These are phyloP conservation scores for Bruchidius siliquastri DNA, from an alignment of 2,888 invertebrate genomes.

Conservation along the genomic window DNA sequence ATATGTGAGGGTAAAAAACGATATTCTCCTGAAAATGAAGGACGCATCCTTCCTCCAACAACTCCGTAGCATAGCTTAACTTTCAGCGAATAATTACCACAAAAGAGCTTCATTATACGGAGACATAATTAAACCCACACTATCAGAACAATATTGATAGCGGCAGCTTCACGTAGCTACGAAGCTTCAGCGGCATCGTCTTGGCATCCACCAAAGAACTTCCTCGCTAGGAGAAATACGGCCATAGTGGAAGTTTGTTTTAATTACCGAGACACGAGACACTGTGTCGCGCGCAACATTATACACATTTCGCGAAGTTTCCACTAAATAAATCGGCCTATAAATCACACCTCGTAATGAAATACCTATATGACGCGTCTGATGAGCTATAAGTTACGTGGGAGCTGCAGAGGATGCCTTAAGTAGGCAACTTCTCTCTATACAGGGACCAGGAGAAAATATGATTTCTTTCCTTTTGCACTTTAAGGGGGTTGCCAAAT, in stretches of 20 bases:
- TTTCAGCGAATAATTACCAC: neutral
- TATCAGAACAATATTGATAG: neutral
- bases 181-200: neutral
- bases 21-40: too few relatives aligned
- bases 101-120: neutral
- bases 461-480: too few relatives aligned
- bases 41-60: too few relatives aligned
- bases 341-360: conserved; percentile 47
- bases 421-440: too few relatives aligned
- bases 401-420: conserved; percentile 37
- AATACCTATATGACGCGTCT: conserved; percentile 46
- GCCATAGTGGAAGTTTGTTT: conserved; percentile 26
- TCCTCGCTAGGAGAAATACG: neutral
- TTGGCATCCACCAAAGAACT: neutral
- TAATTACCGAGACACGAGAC: conserved; percentile 29
- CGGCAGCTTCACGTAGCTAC: neutral
- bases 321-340: conserved; percentile 38
- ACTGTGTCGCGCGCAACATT: conserved; percentile 20
- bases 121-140: neutral
- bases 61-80: neutral
- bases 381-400: conserved; percentile 35
- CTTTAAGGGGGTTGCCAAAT: too few relatives aligned
- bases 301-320: conserved; percentile 35
- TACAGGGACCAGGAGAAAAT: too few relatives aligned
- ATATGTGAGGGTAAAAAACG: too few relatives aligned